Base-by-base conservation (phyloP, 2,888 invertebrate genomes). In the Pseudococcus viburni region DNA sequence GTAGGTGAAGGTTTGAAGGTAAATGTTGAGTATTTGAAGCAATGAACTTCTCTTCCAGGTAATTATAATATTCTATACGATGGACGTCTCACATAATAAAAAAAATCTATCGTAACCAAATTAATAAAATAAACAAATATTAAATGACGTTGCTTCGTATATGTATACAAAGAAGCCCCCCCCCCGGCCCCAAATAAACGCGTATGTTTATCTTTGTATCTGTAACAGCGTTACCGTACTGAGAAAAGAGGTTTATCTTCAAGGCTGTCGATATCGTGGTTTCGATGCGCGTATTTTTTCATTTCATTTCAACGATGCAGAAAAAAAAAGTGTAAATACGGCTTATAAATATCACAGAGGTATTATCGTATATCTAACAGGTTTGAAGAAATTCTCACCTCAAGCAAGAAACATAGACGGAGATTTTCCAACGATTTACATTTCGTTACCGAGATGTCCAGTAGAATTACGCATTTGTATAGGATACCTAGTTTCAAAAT, bases 1-100 rank as follows among this genome's bases (percentile, higher is more conserved):
- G 59, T 86, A 64, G 86, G 86, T 86, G 86, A 86, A 86, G 86
- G 86, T 86, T 64, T 68, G 86, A 86, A 86, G 86, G 86, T 86
- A 86, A 86, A 86, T 68, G 86, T 68, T 86, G 64, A 68, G 19
- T 86, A 1, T 33, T 33, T 68, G 42, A 86, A 86, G 68, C 86
- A 68, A 64, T 86, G 86, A 86, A 86, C 86, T 86, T 86, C 86
- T 59, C 59, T 86, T 85, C 86, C 86, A 86, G 86, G 86, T 86
- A 86, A 86, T 86, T 86, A 86, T 64, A 86, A 68, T 86, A 64
- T 80, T 39, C 46, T 42, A 9, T 2, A 3, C 73, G 39, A 73
- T 33, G 39, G 39, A 33, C 73, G 73, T 73, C 73, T 73, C 39
- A 33, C 26, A 12, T 12, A 73, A 33, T 33, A 73, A 73, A 33